Evolutionary conservation across 2,113 vertebrate genomes (phyloP), one percentile per base, ranked within the genome.

Genomic region (Nesogale talazaci): DNA sequence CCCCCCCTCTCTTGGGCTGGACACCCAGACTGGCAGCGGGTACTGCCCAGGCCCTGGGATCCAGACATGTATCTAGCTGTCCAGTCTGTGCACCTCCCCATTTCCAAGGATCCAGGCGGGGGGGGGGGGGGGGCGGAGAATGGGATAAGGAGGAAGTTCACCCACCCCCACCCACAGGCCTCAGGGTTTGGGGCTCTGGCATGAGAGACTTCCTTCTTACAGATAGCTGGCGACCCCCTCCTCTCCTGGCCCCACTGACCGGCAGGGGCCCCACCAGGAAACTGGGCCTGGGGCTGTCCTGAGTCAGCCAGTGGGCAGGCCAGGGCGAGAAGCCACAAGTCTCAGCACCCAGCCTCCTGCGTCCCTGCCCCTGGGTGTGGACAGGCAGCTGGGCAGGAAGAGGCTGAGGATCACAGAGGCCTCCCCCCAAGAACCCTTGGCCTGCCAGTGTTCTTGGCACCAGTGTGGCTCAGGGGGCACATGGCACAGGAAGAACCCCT

Each of bases 141-240:
- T 61, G 29, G 94, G 81, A 70, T 79, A 94, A 96, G 95, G 94
- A 94, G 95, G 96, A 96, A 97, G 96, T 94, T 96, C 75, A 88
- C 52, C 92, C 79, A 84, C 92, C 90, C 89, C 94, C 95, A 95
- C 92, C 83, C 88, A 82, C 56, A 6, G 88, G 80, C 93, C 83
- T 94, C 87, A 94, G 96, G 95, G 96, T 94, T 97, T 97, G 96
- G 95, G 92, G 91, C 67, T 81, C 70, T 94, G 93, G 86, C 86
- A 86, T 19, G 36, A 91, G 87, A 90, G 95, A 97, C 97, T 97
- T 97, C 97, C 93, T 97, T 97, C 95, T 96, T 97, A 97, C 94
- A 96, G 96, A 97, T 96, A 97, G 95, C 90, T 70, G 40, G 69
- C 92, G 88, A 94, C 94, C 95, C 63, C 93, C 92, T 25, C 63